These are phyloP conservation scores for Creontiades dilutus DNA, from an alignment of 2,888 invertebrate genomes.

Conservation along the genomic window DNA sequence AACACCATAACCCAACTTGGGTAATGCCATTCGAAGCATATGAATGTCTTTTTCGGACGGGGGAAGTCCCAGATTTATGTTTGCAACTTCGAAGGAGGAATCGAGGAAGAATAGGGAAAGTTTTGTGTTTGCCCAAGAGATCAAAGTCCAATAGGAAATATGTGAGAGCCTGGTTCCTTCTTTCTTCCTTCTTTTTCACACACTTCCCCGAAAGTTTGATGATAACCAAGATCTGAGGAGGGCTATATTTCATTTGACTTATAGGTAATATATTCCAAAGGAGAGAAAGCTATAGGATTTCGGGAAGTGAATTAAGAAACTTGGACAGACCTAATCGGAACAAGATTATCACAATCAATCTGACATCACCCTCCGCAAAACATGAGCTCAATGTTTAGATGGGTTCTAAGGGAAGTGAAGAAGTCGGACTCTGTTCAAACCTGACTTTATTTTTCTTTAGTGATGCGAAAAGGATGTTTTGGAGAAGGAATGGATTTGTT, in stretches of 20 bases:
- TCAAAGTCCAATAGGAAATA: conserved; percentile 56
- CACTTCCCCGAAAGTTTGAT: neutral
- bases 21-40: conserved; percentile 43
- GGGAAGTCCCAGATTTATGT: conserved; percentile 26
- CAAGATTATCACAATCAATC: too few relatives aligned
- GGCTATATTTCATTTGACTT: conserved; percentile 20
- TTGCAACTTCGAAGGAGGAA: conserved; percentile 10
- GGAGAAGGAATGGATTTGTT: too few relatives aligned
- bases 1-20: conserved; percentile 32
- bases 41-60: conserved; percentile 40
- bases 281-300: neutral
- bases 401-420: too few relatives aligned
- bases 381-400: too few relatives aligned
- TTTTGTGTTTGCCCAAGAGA: conserved; percentile 51
- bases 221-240: conserved; percentile 15
- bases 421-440: too few relatives aligned
- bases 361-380: too few relatives aligned
- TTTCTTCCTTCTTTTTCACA: neutral
- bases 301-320: too few relatives aligned
- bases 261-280: conserved; percentile 3
- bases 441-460: too few relatives aligned
- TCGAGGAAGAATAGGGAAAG: conserved; percentile 49
- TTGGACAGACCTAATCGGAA: too few relatives aligned
- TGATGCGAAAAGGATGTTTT: too few relatives aligned
- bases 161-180: neutral